These are phyloP conservation scores for Hecatera dysodea DNA, from an alignment of 2,888 invertebrate genomes.

Conservation along the genomic window DNA sequence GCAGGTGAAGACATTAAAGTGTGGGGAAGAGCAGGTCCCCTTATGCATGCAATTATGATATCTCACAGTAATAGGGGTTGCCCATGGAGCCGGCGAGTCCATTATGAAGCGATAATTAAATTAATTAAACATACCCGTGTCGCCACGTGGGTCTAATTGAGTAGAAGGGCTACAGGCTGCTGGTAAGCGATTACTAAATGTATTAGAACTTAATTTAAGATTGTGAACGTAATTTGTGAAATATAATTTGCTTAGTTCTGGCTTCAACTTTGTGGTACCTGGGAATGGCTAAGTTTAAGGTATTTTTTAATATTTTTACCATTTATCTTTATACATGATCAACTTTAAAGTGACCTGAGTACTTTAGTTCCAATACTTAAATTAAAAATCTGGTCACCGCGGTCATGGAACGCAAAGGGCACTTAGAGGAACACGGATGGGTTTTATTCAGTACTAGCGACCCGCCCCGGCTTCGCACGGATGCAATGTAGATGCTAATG, in stretches of 20 bases:
- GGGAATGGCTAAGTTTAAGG: not conserved
- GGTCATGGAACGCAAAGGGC: too few species aligned
- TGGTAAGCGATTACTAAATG: constrained; percentile 40
- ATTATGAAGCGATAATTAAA: constrained; percentile 58
- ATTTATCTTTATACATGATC: too few species aligned
- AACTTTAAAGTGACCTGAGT: too few species aligned
- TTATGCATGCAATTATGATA: constrained; percentile 44
- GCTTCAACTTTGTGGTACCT: not conserved
- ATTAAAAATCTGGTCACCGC: too few species aligned
- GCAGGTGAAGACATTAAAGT: constrained; percentile 32
- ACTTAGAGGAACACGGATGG: too few species aligned
- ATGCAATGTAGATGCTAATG: too few species aligned
- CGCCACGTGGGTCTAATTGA: constrained; percentile 50
- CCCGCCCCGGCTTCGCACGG: too few species aligned
- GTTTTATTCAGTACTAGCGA: too few species aligned
- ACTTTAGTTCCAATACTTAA: too few species aligned
- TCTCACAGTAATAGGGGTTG: constrained; percentile 38
- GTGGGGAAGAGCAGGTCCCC: constrained; percentile 25
- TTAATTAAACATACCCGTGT: constrained; percentile 40
- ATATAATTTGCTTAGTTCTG: constrained; percentile 3
- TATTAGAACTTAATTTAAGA: constrained; percentile 39
- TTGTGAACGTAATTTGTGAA: constrained; percentile 26
- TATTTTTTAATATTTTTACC: not conserved
- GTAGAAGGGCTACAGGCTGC: constrained; percentile 32
- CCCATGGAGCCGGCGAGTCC: constrained; percentile 31